A percentile compares a stretch with the other conserved stretches of the same genome.
phyloP scores from a whole-genome alignment of 2,888 invertebrate species.

The Spilosoma lubricipeda region DNA sequence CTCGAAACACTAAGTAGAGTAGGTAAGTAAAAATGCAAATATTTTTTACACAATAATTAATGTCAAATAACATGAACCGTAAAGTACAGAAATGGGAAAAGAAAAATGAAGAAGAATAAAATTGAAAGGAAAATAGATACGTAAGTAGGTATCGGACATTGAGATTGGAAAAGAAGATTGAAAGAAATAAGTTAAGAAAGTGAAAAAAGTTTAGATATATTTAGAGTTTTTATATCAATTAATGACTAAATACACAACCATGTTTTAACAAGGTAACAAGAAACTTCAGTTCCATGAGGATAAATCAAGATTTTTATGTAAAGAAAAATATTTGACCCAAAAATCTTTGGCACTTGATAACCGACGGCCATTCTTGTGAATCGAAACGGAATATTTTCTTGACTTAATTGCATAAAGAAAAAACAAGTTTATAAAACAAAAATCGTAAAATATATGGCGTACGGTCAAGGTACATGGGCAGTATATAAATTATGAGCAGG shows the following conservation, averaged over 20 bases:
- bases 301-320: background rate
- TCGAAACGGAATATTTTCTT: background rate
- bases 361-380: background rate
- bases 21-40: background rate
- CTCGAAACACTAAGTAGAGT: background rate
- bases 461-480: slow-evolving; percentile 16
- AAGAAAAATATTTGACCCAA: background rate
- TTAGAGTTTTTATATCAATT: background rate
- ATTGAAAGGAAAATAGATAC: background rate
- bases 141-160: background rate
- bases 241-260: background rate
- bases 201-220: no score
- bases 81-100: background rate
- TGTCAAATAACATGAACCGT: background rate
- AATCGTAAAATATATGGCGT: slow-evolving; percentile 4
- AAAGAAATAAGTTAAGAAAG: background rate
- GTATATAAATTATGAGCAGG: slow-evolving; percentile 26
- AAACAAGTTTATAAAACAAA: slow-evolving; percentile 3
- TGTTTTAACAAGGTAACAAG: background rate
- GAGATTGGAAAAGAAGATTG: background rate
- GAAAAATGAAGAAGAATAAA: background rate
- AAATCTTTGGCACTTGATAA: slow-evolving; percentile 9
- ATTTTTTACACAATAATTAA: background rate
- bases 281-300: background rate
- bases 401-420: background rate